Percentiles rank a stretch among this genome's conserved stretches.
phyloP scores from a whole-genome alignment of 2,113 vertebrate genomes.

The Lontra canadensis region DNA sequence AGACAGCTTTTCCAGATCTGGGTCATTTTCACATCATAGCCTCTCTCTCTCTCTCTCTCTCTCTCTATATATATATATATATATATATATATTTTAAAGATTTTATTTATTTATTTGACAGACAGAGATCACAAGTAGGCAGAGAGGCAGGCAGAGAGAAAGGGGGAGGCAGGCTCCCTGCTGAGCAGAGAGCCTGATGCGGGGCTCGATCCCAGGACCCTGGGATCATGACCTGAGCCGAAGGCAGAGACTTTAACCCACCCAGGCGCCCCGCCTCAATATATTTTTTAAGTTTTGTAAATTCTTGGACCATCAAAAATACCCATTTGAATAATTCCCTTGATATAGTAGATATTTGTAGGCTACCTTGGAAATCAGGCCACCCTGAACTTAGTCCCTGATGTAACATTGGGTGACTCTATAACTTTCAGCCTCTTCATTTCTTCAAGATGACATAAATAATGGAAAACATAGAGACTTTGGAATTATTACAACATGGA shows the following conservation, averaged over 20 bases:
- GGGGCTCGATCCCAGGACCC: too few relatives aligned
- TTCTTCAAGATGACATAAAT: background rate
- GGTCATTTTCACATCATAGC: background rate
- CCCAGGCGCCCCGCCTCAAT: background rate
- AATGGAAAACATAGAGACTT: background rate
- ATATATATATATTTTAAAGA: too few relatives aligned
- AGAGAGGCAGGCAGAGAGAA: too few relatives aligned
- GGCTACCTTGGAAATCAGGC: background rate
- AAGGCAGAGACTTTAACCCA: too few relatives aligned
- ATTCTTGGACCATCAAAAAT: background rate
- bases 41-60: too few relatives aligned
- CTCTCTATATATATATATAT: too few relatives aligned
- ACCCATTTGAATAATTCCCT: background rate
- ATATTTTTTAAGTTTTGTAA: conserved; percentile 6
- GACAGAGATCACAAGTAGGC: too few relatives aligned
- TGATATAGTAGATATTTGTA: background rate
- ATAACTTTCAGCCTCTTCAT: background rate
- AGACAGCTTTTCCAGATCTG: background rate
- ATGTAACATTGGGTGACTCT: background rate
- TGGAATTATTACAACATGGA: background rate
- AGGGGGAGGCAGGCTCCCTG: too few relatives aligned
- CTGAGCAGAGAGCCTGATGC: too few relatives aligned
- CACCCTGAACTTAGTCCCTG: background rate
- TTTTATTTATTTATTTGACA: too few relatives aligned
- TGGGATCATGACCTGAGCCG: too few relatives aligned